Evolutionary conservation across 2,888 invertebrate genomes (phyloP), one percentile per base, ranked within the genome.

Genomic region (Cephus sareptanus): DNA sequence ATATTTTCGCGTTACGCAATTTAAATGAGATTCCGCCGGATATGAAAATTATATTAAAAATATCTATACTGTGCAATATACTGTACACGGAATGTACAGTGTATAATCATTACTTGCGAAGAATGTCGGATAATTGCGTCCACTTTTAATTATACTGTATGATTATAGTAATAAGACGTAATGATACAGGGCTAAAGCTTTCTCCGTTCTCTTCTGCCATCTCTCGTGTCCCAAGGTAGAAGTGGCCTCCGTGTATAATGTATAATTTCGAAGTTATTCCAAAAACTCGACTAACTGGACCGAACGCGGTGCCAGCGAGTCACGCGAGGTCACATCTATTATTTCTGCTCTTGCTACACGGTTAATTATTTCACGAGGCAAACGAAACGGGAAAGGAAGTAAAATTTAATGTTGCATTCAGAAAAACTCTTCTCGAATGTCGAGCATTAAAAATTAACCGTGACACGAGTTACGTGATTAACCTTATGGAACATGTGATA

Each of bases 321-420:
- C 77, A 77, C 77, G 75, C 77, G 75, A 75, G 77, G 77, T 77
- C 77, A 77, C 71, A 75, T 77, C 75, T 75, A 75, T 77, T 77
- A 75, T 70, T 71, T 75, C 75, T 71, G 75, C 68, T 34, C 75
- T 77, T 74, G 73, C 77, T 69, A 12, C 77, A 75, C 69, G 74
- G 69, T 70, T 77, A 77, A 77, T 77, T 77, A 71, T 77, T 70
- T 70, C 33, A 69, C 9, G 75, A 30, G n/a, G 69, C 23, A 40
- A 69, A 40, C 40, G 35, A 37, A 71, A 34, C 13, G 70, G 33
- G 30, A 70, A 30, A 70, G 30, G 30, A 30, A 30, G 30, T 33
- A 6, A 70, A 33, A 70, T 3, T 33, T 40, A 40, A 40, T 15
- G 40, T 15, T 15, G 40, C 15, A 15, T 6, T 15, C 4, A 40